phyloP scores from a whole-genome alignment of 2,888 invertebrate genomes.

The Leptopterna dolabrata region DNA sequence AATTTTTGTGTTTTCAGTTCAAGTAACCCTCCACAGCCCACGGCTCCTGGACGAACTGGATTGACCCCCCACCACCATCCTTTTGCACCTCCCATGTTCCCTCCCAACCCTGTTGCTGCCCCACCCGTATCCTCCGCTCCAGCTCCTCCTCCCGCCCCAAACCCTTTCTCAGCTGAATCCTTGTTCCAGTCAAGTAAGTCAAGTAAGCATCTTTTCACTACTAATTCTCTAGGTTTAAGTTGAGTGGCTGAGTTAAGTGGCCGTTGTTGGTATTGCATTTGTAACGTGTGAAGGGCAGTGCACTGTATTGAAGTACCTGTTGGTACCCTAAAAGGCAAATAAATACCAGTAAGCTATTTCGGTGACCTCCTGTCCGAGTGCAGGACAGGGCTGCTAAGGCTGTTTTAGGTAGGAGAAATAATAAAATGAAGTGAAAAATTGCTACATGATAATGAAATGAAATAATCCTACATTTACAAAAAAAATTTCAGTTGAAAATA shows the following conservation, averaged over 20 bases:
- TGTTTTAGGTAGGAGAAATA: too few species aligned
- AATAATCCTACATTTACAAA: too few species aligned
- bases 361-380: too few species aligned
- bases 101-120: conserved; percentile 16
- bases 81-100: conserved; percentile 51
- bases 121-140: conserved; percentile 68
- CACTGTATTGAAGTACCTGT: too few species aligned
- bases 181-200: conserved; percentile 86
- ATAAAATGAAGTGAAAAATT: too few species aligned
- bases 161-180: conserved; percentile 89
- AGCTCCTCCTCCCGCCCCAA: conserved; percentile 71
- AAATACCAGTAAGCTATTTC: too few species aligned
- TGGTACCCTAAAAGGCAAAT: too few species aligned
- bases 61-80: conserved; percentile 43
- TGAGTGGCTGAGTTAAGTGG: background rate
- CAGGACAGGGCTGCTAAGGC: too few species aligned
- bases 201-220: conserved; percentile 12
- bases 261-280: background rate
- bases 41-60: conserved; percentile 26
- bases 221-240: conserved; percentile 22
- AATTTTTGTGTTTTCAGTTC: conserved; percentile 15
- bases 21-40: conserved; percentile 13
- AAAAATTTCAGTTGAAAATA: too few species aligned
- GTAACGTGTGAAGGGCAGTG: background rate
- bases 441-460: too few species aligned